Evolutionary conservation across 2,888 invertebrate species (phyloP).

Genomic region (Heliconius ismenius): DNA sequence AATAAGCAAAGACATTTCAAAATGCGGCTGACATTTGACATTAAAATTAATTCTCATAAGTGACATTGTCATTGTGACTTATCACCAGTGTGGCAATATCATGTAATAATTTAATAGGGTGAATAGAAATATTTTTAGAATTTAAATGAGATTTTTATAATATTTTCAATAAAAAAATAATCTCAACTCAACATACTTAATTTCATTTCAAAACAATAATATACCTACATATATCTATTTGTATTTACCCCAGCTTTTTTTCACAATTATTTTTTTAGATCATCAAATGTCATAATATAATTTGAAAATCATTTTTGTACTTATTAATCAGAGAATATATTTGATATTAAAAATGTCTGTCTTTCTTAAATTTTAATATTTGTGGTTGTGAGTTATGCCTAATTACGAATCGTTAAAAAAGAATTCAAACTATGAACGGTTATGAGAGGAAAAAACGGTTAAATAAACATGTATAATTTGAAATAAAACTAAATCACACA

Average conservation of each 20-base stretch:
- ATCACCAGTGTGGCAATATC: too few species aligned
- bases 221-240: too few species aligned
- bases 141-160: too few species aligned
- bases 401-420: not conserved
- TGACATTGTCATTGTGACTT: slow-evolving; percentile 20
- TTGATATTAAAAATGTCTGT: not conserved
- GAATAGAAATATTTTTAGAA: too few species aligned
- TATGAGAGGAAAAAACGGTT: not conserved
- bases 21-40: slow-evolving; percentile 29
- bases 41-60: not conserved
- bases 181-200: too few species aligned
- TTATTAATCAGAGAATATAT: not conserved
- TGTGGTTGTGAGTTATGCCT: not conserved
- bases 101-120: too few species aligned
- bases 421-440: not conserved
- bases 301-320: not conserved
- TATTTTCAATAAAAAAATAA: too few species aligned
- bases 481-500: not conserved
- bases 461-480: not conserved
- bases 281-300: not conserved
- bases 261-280: not conserved
- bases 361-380: not conserved
- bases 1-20: slow-evolving; percentile 49
- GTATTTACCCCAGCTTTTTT: too few species aligned
- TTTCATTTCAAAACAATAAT: too few species aligned